Base-by-base conservation (phyloP, 1,140 invertebrate genomes). In the Venturia canescens region DNA sequence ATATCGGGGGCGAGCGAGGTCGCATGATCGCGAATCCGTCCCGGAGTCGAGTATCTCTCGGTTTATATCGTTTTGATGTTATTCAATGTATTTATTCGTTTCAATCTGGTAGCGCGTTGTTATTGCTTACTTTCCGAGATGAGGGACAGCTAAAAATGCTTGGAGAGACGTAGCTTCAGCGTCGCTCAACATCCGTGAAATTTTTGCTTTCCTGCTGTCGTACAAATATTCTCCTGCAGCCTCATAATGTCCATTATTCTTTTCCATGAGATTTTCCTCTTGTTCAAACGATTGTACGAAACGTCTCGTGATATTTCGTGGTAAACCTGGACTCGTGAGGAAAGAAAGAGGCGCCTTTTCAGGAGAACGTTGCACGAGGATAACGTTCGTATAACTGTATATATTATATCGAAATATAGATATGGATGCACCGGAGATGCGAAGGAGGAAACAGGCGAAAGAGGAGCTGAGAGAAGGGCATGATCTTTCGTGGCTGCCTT, bases 401-500 rank as follows among this genome's bases (percentile, higher is more conserved):
- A 13, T 44, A 44, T 44, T 11, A 34, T 34, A 34, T 34, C 7
- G 31, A 34, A 4, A 60, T 60, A 23, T 6, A 60, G 18, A 60
- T 60, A 60, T 60, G 57, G 18, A 72, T 38, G 16, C 4, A 27
- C 44, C 13, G 23, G 3, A 18, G 13, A 74, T 21, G 18, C 4
- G 27, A 13, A 3, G 38, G 38, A 57, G 23, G 34, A 29, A 29
- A 21, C 44, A 53, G 26, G 5, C 21, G 5, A 44, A 15, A 16
- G 23, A 9, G 16, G 5, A 74, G 26, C 53, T 23, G 76, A 78
- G 76, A 78, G 60, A 63, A 29, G 23, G 21, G 60, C 72, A 80
- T 26, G 50, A 60, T 76, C 72, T 76, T 53, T 76, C 27, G 72
- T 48, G 53, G 72, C 72, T 80, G 81, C 82, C 86, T 89, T 88